Conservation (phyloP, 2,888 invertebrate species). For the Tetrapedia diversipes region DNA sequence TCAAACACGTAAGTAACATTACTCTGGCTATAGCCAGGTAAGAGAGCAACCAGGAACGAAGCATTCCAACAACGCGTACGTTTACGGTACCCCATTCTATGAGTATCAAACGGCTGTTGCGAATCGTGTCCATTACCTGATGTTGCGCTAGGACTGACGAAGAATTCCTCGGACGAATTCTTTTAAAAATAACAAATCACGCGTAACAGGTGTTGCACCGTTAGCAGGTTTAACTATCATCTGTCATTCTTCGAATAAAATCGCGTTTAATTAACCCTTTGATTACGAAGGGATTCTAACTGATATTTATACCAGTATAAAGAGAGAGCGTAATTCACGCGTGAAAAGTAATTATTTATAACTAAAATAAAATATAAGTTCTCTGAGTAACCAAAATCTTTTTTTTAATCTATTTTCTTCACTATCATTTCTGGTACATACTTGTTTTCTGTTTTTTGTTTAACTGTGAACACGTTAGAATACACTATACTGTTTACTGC, state of each 20-base stretch:
- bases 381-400: too few relatives aligned
- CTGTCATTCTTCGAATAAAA: not conserved
- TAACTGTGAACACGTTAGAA: too few relatives aligned
- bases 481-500: too few relatives aligned
- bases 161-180: slow-evolving; percentile 5
- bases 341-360: too few relatives aligned
- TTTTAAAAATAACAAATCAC: slow-evolving; percentile 7
- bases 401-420: too few relatives aligned
- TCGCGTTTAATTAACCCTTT: too few relatives aligned
- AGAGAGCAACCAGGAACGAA: slow-evolving; percentile 11
- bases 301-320: too few relatives aligned
- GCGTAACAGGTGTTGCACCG: not conserved
- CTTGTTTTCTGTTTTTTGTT: too few relatives aligned
- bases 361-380: too few relatives aligned
- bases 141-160: slow-evolving; percentile 9
- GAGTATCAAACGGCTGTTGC: slow-evolving; percentile 37
- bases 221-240: not conserved
- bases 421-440: too few relatives aligned
- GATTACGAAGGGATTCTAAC: too few relatives aligned
- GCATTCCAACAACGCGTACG: slow-evolving; percentile 30
- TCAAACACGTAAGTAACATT: slow-evolving; percentile 50
- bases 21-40: slow-evolving; percentile 34
- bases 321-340: too few relatives aligned
- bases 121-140: slow-evolving; percentile 25
- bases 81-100: slow-evolving; percentile 30